phyloP scores from a whole-genome alignment of 1,140 invertebrate species.

The Teleopsis dalmanni region DNA sequence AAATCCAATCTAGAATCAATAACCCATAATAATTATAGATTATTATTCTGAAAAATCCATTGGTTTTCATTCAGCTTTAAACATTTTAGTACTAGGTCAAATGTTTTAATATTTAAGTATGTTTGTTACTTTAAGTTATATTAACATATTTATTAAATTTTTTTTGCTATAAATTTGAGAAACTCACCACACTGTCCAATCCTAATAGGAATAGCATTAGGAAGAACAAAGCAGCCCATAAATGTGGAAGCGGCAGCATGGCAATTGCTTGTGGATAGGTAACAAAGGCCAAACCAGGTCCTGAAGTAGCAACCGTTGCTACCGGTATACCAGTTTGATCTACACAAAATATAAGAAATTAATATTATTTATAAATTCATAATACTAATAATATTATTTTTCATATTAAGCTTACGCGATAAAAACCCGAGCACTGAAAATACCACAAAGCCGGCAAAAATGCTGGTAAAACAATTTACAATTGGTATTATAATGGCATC shows the following conservation, averaged over 20 bases:
- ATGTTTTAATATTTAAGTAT: too few species aligned
- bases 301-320: conserved; percentile 78
- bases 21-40: background rate
- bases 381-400: background rate
- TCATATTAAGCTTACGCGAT: conserved; percentile 45
- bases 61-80: too few species aligned
- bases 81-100: too few species aligned
- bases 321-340: conserved; percentile 74
- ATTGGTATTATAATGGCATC: conserved; percentile 66
- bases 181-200: conserved; percentile 79
- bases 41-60: background rate
- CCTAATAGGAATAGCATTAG: conserved; percentile 89
- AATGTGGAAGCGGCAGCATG: conserved; percentile 76
- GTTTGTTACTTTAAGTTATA: too few species aligned
- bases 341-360: conserved; percentile 10
- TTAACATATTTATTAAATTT: background rate
- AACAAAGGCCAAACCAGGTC: conserved; percentile 82
- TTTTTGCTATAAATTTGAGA: conserved; percentile 6
- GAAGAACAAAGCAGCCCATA: conserved; percentile 89
- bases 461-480: conserved; percentile 81
- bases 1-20: too few species aligned
- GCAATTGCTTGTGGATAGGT: conserved; percentile 87
- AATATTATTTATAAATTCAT: background rate
- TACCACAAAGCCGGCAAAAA: conserved; percentile 89
- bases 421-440: conserved; percentile 93